Evolutionary conservation across 2,888 invertebrate genomes (phyloP).

Genomic region (Nemoura dubitans): DNA sequence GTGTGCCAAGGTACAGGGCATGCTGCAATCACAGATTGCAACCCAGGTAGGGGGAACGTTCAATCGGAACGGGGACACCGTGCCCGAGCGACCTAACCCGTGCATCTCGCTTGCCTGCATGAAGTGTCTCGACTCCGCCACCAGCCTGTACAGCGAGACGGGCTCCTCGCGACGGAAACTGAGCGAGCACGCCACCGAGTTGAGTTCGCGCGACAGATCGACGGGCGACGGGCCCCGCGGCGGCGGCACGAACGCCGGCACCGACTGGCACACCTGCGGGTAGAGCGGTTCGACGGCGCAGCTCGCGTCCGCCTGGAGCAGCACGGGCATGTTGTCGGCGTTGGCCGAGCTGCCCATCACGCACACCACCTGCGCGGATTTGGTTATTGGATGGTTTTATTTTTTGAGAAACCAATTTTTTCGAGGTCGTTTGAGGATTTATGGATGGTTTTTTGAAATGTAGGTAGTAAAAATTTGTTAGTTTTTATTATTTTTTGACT

Average conservation of each 20-base stretch:
- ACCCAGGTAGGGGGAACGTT: too few relatives aligned
- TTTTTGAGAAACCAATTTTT: too few relatives aligned
- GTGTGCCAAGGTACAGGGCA: too few relatives aligned
- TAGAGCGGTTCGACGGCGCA: constrained; percentile 93
- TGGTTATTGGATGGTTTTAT: not conserved
- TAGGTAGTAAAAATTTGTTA: too few relatives aligned
- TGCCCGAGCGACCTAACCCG: not conserved
- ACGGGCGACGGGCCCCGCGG: constrained; percentile 68
- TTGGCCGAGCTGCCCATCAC: constrained; percentile 93
- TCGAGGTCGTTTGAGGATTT: too few relatives aligned
- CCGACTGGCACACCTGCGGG: constrained; percentile 82
- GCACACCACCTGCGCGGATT: constrained; percentile 88
- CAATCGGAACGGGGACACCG: not conserved
- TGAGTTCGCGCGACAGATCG: constrained; percentile 82
- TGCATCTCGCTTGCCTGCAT: not conserved
- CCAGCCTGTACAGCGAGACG: constrained; percentile 80
- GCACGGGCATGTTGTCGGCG: constrained; percentile 89
- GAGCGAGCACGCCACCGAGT: constrained; percentile 89
- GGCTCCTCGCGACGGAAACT: constrained; percentile 82
- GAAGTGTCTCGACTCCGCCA: constrained; percentile 69
- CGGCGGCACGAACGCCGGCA: constrained; percentile 62
- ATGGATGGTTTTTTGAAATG: too few relatives aligned
- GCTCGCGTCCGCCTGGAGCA: constrained; percentile 94
- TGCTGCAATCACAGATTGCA: too few relatives aligned
- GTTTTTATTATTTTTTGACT: too few relatives aligned